Conservation (phyloP, 2,797 vertebrate genomes). For the Clarias pachynema region DNA sequence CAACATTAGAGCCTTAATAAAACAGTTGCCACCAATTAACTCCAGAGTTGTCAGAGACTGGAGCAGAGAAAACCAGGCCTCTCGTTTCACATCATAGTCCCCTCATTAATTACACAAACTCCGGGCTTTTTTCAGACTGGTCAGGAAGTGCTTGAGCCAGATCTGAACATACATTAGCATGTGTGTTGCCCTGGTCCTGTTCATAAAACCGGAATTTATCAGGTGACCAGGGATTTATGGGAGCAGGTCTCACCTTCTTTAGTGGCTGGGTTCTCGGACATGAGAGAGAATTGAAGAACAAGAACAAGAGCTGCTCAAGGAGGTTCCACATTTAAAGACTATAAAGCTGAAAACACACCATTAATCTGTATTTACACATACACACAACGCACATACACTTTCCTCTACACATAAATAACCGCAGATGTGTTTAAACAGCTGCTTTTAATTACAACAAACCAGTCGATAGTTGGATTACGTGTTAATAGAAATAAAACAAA, state of each 20-base stretch:
- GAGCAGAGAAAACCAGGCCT: slow-evolving; percentile 23
- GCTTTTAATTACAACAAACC: slow-evolving; percentile 16
- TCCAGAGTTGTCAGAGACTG: slow-evolving; percentile 4
- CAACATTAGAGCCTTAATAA: slow-evolving; percentile 4
- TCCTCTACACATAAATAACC: background rate
- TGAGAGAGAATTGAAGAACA: background rate
- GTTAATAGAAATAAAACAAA: slow-evolving; percentile 47
- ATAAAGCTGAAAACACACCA: slow-evolving; percentile 5
- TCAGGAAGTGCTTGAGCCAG: slow-evolving; percentile 47
- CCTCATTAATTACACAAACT: slow-evolving; percentile 45
- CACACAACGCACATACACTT: background rate
- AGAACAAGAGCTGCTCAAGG: slow-evolving; percentile 12
- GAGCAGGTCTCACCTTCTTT: slow-evolving; percentile 53
- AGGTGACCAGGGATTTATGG: slow-evolving; percentile 58
- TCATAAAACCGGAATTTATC: slow-evolving; percentile 59
- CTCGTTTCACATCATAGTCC: slow-evolving; percentile 41
- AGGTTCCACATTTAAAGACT: background rate
- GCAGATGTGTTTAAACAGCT: slow-evolving; percentile 14
- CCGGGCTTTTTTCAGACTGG: slow-evolving; percentile 38
- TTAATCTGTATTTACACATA: slow-evolving; percentile 15
- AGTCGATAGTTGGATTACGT: slow-evolving; percentile 40
- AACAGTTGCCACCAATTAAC: slow-evolving; percentile 18
- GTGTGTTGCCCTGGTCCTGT: slow-evolving; percentile 49
- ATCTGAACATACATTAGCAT: slow-evolving; percentile 54
- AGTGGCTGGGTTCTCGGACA: slow-evolving; percentile 39